Evolutionary conservation across 2,113 vertebrate genomes (phyloP).

Genomic region (Rhinoderma darwinii): DNA sequence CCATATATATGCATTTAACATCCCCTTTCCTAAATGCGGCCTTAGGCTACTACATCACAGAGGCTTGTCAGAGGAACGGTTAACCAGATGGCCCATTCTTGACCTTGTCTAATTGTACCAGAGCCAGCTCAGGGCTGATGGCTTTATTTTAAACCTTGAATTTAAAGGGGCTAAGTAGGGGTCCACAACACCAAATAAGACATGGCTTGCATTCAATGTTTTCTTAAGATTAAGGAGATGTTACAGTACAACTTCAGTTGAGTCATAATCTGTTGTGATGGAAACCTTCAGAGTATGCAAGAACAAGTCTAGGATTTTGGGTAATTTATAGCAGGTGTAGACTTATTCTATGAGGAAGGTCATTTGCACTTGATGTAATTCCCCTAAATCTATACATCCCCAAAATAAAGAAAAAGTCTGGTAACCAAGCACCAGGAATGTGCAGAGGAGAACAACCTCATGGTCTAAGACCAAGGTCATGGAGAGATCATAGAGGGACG

Average conservation of each 20-base stretch:
- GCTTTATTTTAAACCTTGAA: conserved; percentile 33
- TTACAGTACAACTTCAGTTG: conserved; percentile 13
- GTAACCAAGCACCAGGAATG: conserved; percentile 30
- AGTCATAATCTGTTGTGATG: conserved; percentile 32
- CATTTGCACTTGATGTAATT: conserved; percentile 34
- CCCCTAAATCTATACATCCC: conserved; percentile 22
- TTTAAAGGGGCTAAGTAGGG: conserved; percentile 24
- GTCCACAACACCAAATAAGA: conserved; percentile 25
- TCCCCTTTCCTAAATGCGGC: background rate
- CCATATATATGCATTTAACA: conserved; percentile 1
- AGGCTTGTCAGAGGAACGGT: background rate
- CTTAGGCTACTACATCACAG: background rate
- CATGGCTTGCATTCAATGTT: conserved; percentile 25
- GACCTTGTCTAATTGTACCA: conserved; percentile 35
- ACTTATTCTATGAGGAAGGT: background rate
- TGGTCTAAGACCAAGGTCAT: conserved; percentile 18
- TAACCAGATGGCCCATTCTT: conserved; percentile 44
- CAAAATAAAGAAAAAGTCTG: background rate
- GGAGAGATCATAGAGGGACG: conserved; percentile 2
- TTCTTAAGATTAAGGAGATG: conserved; percentile 47
- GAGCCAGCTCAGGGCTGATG: background rate
- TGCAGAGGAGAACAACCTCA: background rate
- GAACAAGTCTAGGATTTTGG: conserved; percentile 18
- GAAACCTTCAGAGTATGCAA: conserved; percentile 26
- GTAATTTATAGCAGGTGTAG: conserved; percentile 52